Percentiles rank a stretch among this genome's conserved stretches.
Conservation (phyloP, 2,113 vertebrate genomes). For the Zosterops borbonicus region DNA sequence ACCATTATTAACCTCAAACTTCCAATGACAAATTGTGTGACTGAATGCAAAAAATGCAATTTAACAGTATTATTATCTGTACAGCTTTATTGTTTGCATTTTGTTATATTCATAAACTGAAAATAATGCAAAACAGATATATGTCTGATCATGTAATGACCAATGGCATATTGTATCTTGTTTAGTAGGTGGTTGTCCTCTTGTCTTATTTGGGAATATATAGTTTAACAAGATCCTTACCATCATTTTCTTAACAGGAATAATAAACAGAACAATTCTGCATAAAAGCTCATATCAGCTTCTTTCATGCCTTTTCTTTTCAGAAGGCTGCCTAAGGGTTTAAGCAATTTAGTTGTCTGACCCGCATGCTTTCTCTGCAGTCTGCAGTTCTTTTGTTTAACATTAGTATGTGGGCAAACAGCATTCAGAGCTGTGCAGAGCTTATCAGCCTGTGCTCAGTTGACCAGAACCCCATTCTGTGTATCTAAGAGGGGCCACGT, state of each 20-base stretch:
- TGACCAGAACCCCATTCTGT: constrained; percentile 80
- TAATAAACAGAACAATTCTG: constrained; percentile 83
- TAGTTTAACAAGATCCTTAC: constrained; percentile 75
- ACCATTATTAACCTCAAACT: constrained; percentile 56
- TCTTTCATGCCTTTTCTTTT: constrained; percentile 81
- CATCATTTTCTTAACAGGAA: constrained; percentile 79
- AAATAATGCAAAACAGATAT: constrained; percentile 59
- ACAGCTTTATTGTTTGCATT: constrained; percentile 53
- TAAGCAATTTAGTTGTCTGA: constrained; percentile 84
- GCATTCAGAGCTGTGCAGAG: constrained; percentile 81
- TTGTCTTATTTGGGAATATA: constrained; percentile 68
- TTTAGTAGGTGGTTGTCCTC: constrained; percentile 58
- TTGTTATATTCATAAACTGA: constrained; percentile 63
- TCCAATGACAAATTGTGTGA: constrained; percentile 55
- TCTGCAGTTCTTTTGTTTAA: constrained; percentile 86
- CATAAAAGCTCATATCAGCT: constrained; percentile 81
- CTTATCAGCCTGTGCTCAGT: constrained; percentile 81
- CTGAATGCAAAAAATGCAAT: constrained; percentile 35
- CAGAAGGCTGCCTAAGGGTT: constrained; percentile 82
- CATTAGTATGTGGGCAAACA: constrained; percentile 85
- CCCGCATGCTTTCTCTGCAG: constrained; percentile 80
- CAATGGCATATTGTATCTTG: constrained; percentile 65
- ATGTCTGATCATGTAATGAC: constrained; percentile 60
- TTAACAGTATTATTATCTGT: constrained; percentile 30
- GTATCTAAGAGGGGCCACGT: constrained; percentile 78